A percentile compares a stretch with the other conserved stretches of the same genome.
Evolutionary conservation across 2,888 invertebrate species (phyloP).

Genomic region (Cistogaster globosa): DNA sequence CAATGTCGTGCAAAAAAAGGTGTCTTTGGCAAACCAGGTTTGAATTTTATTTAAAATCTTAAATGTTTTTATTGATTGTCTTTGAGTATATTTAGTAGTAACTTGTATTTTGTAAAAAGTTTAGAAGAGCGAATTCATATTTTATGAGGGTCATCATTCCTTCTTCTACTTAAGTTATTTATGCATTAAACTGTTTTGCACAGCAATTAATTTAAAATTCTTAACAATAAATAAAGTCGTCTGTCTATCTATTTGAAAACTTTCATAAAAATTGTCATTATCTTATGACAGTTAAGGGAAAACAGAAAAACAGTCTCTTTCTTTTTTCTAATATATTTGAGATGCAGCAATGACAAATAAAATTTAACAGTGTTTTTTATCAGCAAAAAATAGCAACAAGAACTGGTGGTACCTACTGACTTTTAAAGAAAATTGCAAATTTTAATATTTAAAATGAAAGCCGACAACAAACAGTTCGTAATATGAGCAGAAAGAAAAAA

Average conservation of each 20-base stretch:
- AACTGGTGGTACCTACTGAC: constrained; percentile 17
- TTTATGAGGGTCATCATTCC: neutral
- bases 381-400: constrained; percentile 19
- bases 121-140: too few species aligned
- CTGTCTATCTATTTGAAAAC: constrained; percentile 26
- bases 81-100: too few species aligned
- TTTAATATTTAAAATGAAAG: constrained; percentile 7
- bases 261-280: constrained; percentile 33
- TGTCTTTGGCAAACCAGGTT: too few species aligned
- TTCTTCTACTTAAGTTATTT: neutral
- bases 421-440: neutral
- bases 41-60: too few species aligned
- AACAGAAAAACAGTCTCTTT: neutral
- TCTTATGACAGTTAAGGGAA: constrained; percentile 19
- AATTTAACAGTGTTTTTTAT: constrained; percentile 24
- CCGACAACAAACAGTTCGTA: constrained; percentile 19
- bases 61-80: too few species aligned
- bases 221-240: constrained; percentile 47
- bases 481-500: constrained; percentile 11
- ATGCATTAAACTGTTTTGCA: constrained; percentile 18
- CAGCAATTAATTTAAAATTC: constrained; percentile 51
- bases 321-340: constrained; percentile 10
- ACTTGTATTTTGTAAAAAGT: too few species aligned
- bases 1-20: too few species aligned
- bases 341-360: constrained; percentile 14